Base-by-base conservation (phyloP, 2,113 vertebrate genomes). In the Oncorhynchus gorbuscha region DNA sequence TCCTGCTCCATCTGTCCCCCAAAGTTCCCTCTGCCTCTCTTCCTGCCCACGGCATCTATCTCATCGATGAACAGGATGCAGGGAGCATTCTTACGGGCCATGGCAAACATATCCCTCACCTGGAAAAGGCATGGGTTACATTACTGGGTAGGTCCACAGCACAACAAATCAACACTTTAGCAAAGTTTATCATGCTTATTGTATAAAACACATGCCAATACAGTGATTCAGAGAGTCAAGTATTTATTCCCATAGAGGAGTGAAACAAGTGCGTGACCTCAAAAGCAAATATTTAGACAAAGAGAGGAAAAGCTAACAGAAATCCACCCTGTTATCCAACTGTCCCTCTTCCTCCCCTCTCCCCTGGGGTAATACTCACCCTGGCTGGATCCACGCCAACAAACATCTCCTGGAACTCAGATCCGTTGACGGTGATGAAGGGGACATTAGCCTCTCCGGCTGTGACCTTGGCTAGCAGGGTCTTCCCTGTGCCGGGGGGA, bases 61-160 rank as follows among this genome's bases (percentile, higher is more conserved):
- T 93, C 93, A 66, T 94, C 93, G 12, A 93, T 91, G 65, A 94
- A 93, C 1, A 93, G 85, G 76, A 94, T 91, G 73, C 92, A 93
- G 28, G 93, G 92, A 14, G 93, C 91, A 0, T 92, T 90, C 79
- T 89, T 93, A 16, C 84, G 79, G 9, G 93, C 94, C 91, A 91
- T 75, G 18, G 90, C 74, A 81, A 94, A 94, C 91, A 92, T 89
- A 81, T 93, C 92, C 45, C 86, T 69, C 1, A 95, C 93, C 95
- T 95, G 65, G 55, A 62, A 77, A 0, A 26, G 5, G 2, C 69
- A 24, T 77, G 6, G 73, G 1, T 55, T 55, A 14, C 12, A 55
- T 5, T 16, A 14, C 51, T 55, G 51, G 3, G 51, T 55, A 4
- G 16, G 16, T 16, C 51, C 39, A 45, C 51, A 51, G 49, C 12